A percentile compares a stretch with the other conserved stretches of the same genome.
phyloP scores from a whole-genome alignment of 2,888 invertebrate species.

The Sympetrum striolatum region DNA sequence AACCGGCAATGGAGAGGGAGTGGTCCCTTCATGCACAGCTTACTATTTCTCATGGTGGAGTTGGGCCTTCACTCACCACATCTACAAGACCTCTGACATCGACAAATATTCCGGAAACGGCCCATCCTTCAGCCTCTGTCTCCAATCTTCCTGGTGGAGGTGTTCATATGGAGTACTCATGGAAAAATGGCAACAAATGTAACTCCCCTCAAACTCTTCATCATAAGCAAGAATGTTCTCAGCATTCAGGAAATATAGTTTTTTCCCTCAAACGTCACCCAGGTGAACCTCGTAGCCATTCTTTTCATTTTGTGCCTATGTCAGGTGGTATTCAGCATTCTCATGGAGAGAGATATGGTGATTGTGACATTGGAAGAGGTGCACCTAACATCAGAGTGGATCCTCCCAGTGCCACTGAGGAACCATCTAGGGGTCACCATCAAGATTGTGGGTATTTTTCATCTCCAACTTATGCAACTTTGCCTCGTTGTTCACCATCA shows the following conservation, averaged over 20 bases:
- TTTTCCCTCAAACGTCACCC: conserved; percentile 44
- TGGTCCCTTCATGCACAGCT: conserved; percentile 75
- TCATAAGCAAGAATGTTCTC: not conserved
- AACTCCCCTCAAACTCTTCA: not conserved
- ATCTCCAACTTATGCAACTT: conserved; percentile 8
- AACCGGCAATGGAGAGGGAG: conserved; percentile 55
- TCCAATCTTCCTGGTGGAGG: conserved; percentile 61
- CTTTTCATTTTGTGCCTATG: conserved; percentile 33
- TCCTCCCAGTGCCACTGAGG: not conserved
- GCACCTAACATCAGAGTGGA: not conserved
- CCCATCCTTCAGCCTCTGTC: conserved; percentile 56
- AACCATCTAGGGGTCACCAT: not conserved
- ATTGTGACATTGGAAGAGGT: not conserved
- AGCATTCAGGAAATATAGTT: conserved; percentile 18
- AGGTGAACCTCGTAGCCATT: conserved; percentile 22
- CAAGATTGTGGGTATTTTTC: conserved; percentile 25
- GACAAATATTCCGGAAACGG: conserved; percentile 58
- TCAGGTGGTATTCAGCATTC: not conserved
- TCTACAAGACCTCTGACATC: conserved; percentile 50
- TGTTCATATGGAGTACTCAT: conserved; percentile 63
- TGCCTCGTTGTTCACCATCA: conserved; percentile 8
- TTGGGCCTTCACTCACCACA: conserved; percentile 54
- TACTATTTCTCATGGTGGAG: conserved; percentile 65
- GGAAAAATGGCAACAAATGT: conserved; percentile 53
- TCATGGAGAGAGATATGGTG: not conserved